phyloP scores from a whole-genome alignment of 2,797 vertebrate genomes.

The Thaleichthys pacificus region DNA sequence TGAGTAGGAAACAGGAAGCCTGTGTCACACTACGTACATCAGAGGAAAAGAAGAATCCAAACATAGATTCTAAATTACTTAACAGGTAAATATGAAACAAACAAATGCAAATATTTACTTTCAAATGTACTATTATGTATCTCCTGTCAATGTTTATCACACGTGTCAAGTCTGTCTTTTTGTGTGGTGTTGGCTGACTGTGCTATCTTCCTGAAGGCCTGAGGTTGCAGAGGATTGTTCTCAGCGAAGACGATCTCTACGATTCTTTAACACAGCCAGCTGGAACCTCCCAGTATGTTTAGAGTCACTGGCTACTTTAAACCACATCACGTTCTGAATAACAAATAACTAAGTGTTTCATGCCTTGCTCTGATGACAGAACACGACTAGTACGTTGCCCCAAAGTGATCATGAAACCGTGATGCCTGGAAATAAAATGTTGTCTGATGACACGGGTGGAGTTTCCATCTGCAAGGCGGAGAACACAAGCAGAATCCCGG shows the following conservation, averaged over 20 bases:
- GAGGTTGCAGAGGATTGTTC: constrained; percentile 32
- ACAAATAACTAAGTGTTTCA: background rate
- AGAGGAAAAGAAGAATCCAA: constrained; percentile 31
- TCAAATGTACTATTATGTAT: background rate
- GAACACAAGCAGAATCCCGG: constrained; percentile 23
- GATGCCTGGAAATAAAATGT: constrained; percentile 7
- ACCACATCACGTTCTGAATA: background rate
- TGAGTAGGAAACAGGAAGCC: background rate
- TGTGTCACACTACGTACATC: constrained; percentile 5
- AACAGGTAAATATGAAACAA: constrained; percentile 24
- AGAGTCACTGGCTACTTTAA: background rate
- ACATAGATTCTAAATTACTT: constrained; percentile 19
- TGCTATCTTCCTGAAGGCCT: constrained; percentile 26
- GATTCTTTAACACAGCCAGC: constrained; percentile 46
- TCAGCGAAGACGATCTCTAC: constrained; percentile 41
- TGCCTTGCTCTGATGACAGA: background rate
- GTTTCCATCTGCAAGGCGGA: constrained; percentile 4
- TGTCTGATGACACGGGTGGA: constrained; percentile 7
- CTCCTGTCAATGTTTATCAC: background rate
- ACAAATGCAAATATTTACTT: background rate
- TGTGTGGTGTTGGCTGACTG: background rate
- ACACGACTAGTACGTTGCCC: background rate
- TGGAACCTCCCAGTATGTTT: constrained; percentile 38
- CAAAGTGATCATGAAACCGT: constrained; percentile 15
- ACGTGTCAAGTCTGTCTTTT: background rate